Evolutionary conservation across 2,888 invertebrate species (phyloP), one percentile per base, ranked within the genome.

Genomic region (Plebejus melissa): DNA sequence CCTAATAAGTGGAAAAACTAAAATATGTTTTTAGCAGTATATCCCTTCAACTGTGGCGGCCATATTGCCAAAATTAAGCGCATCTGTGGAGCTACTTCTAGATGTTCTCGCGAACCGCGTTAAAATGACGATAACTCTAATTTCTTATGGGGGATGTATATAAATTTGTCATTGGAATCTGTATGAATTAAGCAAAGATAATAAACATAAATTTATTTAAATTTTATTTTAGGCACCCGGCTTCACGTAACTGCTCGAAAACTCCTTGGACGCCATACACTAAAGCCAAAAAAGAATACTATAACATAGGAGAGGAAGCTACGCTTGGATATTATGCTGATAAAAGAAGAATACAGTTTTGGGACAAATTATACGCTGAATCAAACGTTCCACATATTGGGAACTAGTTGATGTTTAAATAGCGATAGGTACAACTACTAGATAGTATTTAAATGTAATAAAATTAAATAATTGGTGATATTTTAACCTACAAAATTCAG

Each of bases 321-420:
- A 81, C 83, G 5, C 80, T 88, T 79, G 85, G 85, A 5, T 80
- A 81, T 1, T 82, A 84, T 54, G 79, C 90, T 1, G 82, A 90
- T n/a, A 80, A 81, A 41, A 86, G 88, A 0, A 85, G 90, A 50
- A 78, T 89, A 0, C 83, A 85, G 1, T 88, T 94, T 22, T 94
- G 94, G 94, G 85, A 89, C 69, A 83, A 85, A 76, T 76, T 93
- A 46, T 94, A 93, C 76, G 84, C 79, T 6, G 88, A 89, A 2
- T 86, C 85, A 0, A 84, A 85, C 0, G 76, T 86, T 0, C 86
- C 88, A 36, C 81, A 80, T 77, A 82, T 83, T 32, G 72, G 72
- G 54, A 50, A 50, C 7, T 72, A 54, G 32, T 46, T 46, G 9
- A 7, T 46, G 2, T 70, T 70, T 22, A 60, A 28, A 60, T 60